phyloP scores from a whole-genome alignment of 2,888 invertebrate species.

The Campoletis raptor region DNA sequence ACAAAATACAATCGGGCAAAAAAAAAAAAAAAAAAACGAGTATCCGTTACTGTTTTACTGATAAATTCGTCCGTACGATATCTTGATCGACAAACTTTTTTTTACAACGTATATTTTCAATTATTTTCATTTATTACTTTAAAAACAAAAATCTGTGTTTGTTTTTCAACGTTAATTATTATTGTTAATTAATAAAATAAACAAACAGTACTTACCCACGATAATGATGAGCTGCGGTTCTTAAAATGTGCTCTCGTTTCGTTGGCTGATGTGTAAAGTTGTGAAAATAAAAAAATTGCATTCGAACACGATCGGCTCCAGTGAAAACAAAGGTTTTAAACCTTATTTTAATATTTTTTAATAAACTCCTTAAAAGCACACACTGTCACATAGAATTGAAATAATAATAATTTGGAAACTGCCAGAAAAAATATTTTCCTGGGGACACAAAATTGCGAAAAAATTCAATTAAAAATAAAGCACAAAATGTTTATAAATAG shows the following conservation, averaged over 20 bases:
- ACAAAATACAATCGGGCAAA: not conserved
- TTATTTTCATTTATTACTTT: too few species aligned
- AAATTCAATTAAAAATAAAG: not conserved
- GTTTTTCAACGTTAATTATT: not conserved
- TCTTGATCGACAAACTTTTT: not conserved
- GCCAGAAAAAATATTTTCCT: not conserved
- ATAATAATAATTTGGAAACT: not conserved
- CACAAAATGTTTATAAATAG: not conserved
- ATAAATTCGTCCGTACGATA: not conserved
- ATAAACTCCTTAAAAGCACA: not conserved
- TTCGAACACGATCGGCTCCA: not conserved
- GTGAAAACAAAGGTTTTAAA: not conserved
- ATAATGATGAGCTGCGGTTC: not conserved
- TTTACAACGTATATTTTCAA: not conserved
- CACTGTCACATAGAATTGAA: not conserved
- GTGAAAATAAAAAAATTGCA: not conserved
- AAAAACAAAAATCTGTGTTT: not conserved
- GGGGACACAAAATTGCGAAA: not conserved
- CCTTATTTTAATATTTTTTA: not conserved
- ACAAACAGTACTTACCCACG: not conserved
- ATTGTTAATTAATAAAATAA: not conserved
- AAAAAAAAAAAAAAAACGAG: too few species aligned
- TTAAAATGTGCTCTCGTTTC: not conserved
- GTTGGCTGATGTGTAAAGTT: not conserved
- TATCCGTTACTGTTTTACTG: not conserved